A percentile compares a stretch with the other conserved stretches of the same genome.
These are phyloP conservation scores for Nyctalus aviator DNA, from an alignment of 2,797 vertebrate species.

Conservation along the genomic window DNA sequence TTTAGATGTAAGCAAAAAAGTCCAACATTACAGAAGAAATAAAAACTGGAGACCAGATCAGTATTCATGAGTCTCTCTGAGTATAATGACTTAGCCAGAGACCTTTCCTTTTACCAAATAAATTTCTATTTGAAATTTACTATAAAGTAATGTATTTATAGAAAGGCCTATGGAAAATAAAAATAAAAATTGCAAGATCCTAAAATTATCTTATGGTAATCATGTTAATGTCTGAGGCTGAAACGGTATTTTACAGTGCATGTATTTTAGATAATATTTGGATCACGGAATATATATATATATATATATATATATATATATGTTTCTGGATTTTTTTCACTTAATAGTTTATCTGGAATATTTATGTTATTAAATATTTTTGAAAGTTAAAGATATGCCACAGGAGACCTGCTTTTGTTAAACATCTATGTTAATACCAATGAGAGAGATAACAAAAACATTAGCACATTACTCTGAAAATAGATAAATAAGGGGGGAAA, in stretches of 20 bases:
- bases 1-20: neutral
- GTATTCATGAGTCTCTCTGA: neutral
- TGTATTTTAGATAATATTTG: slow-evolving; percentile 36
- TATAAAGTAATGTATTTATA: neutral
- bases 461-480: slow-evolving; percentile 24
- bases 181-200: slow-evolving; percentile 14
- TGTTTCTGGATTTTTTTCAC: neutral
- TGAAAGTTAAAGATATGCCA: slow-evolving; percentile 32
- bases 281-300: neutral
- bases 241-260: neutral
- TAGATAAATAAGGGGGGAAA: slow-evolving; percentile 4
- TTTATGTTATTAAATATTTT: slow-evolving; percentile 44
- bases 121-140: neutral
- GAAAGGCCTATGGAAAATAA: neutral
- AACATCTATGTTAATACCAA: neutral
- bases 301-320: neutral
- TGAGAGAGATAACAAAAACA: neutral
- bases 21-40: neutral
- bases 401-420: neutral
- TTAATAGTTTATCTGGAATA: neutral
- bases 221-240: neutral
- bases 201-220: neutral
- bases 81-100: neutral
- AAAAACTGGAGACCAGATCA: neutral
- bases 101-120: slow-evolving; percentile 27